phyloP scores from a whole-genome alignment of 2,888 invertebrate species.

The Eurois occulta region DNA sequence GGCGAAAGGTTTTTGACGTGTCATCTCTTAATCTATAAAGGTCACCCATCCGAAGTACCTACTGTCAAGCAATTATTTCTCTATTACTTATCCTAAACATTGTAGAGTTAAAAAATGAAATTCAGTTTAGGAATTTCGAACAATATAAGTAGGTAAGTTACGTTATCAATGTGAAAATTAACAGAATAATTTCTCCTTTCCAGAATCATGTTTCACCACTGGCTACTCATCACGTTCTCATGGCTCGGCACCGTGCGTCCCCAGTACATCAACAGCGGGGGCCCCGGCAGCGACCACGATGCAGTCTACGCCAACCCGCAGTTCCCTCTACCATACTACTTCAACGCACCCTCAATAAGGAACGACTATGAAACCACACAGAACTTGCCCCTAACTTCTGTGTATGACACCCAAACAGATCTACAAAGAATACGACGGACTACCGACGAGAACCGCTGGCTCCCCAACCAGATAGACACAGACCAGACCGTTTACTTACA shows the following conservation, averaged over 20 bases:
- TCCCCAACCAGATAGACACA: constrained; percentile 75
- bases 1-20: background rate
- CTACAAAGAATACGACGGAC: constrained; percentile 70
- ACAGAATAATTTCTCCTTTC: constrained; percentile 61
- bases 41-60: constrained; percentile 13
- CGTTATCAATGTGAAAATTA: constrained; percentile 1
- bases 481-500: constrained; percentile 75
- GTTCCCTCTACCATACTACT: constrained; percentile 77
- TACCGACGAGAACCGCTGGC: constrained; percentile 74
- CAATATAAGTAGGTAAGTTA: background rate
- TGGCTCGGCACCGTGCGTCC: constrained; percentile 84
- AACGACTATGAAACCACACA: constrained; percentile 56
- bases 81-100: background rate
- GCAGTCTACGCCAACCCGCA: constrained; percentile 71
- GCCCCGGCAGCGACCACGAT: constrained; percentile 73
- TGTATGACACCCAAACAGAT: constrained; percentile 51
- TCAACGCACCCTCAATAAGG: constrained; percentile 66
- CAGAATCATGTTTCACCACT: constrained; percentile 85
- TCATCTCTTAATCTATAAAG: background rate
- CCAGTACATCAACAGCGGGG: constrained; percentile 82
- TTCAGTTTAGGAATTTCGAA: background rate
- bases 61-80: background rate
- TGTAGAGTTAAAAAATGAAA: background rate
- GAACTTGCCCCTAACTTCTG: constrained; percentile 58
- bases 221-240: constrained; percentile 82